Percentiles rank a stretch among this genome's conserved stretches.
Conservation (phyloP, 92 coral and sea anemone species). For the Zoanthus solanderi region DNA sequence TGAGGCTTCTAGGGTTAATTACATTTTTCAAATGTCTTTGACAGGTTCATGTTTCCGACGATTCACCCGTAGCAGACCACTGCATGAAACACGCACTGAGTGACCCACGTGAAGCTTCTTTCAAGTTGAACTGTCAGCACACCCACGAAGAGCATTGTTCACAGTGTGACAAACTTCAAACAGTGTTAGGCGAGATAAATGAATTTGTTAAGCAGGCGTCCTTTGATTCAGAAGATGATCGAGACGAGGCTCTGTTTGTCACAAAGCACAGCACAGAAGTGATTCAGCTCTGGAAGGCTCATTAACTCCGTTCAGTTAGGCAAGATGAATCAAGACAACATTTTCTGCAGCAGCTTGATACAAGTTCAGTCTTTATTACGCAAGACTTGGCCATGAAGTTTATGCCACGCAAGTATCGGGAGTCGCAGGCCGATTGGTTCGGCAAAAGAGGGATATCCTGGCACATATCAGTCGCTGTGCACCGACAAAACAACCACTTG, state of each 20-base stretch:
- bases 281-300: conserved; percentile 64
- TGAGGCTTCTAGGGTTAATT: not conserved
- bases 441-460: conserved; percentile 54
- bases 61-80: conserved; percentile 55
- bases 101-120: conserved; percentile 48
- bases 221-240: conserved; percentile 51
- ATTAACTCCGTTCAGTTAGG: conserved; percentile 58
- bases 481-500: conserved; percentile 38
- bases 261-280: conserved; percentile 39
- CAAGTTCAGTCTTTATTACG: conserved; percentile 30
- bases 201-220: conserved; percentile 14
- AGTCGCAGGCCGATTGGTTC: conserved; percentile 58
- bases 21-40: not conserved
- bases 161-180: conserved; percentile 48
- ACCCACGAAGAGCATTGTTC: conserved; percentile 49
- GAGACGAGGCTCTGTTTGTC: conserved; percentile 48
- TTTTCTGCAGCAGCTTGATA: conserved; percentile 36
- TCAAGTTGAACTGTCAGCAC: conserved; percentile 37
- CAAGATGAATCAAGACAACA: conserved; percentile 62
- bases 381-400: conserved; percentile 55
- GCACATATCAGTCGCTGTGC: conserved; percentile 48
- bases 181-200: conserved; percentile 40
- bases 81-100: conserved; percentile 62
- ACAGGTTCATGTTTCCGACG: conserved; percentile 56
- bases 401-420: conserved; percentile 47